phyloP scores from a whole-genome alignment of 2,888 invertebrate genomes.

The Ormia ochracea region DNA sequence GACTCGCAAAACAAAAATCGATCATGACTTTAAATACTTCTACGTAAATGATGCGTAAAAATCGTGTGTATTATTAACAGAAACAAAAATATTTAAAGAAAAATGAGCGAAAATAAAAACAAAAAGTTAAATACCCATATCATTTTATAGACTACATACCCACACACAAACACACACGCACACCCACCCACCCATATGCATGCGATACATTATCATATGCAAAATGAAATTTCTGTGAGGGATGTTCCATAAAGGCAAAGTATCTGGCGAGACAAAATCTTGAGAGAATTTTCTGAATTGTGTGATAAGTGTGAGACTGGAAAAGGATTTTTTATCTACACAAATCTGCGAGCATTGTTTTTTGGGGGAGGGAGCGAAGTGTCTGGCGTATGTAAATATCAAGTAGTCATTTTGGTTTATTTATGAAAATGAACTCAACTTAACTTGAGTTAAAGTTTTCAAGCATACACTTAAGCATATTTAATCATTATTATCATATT shows the following conservation, averaged over 20 bases:
- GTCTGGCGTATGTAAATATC: slow-evolving; percentile 52
- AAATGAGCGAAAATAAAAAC: not conserved
- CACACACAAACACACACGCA: too few relatives aligned
- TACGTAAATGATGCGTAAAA: slow-evolving; percentile 55
- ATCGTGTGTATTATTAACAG: slow-evolving; percentile 22
- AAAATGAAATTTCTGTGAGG: not conserved
- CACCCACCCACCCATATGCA: too few relatives aligned
- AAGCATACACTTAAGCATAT: slow-evolving; percentile 40
- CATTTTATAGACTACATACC: slow-evolving; percentile 43
- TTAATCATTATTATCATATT: slow-evolving; percentile 46
- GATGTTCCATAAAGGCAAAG: not conserved
- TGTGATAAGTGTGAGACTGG: not conserved
- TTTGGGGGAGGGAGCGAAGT: not conserved
- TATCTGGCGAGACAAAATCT: not conserved
- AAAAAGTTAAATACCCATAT: slow-evolving; percentile 48
- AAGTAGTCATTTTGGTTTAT: slow-evolving; percentile 52
- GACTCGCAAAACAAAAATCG: slow-evolving; percentile 31
- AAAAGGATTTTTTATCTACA: not conserved
- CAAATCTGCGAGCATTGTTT: not conserved
- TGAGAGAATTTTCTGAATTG: not conserved
- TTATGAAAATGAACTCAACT: slow-evolving; percentile 58
- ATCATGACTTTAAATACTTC: slow-evolving; percentile 58
- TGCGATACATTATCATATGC: slow-evolving; percentile 28
- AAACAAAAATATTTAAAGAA: slow-evolving; percentile 30
- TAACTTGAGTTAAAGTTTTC: slow-evolving; percentile 28